Percentiles rank a stretch among this genome's conserved stretches.
Conservation (phyloP, 2,888 invertebrate species). For the Hypercompe scribonia region DNA sequence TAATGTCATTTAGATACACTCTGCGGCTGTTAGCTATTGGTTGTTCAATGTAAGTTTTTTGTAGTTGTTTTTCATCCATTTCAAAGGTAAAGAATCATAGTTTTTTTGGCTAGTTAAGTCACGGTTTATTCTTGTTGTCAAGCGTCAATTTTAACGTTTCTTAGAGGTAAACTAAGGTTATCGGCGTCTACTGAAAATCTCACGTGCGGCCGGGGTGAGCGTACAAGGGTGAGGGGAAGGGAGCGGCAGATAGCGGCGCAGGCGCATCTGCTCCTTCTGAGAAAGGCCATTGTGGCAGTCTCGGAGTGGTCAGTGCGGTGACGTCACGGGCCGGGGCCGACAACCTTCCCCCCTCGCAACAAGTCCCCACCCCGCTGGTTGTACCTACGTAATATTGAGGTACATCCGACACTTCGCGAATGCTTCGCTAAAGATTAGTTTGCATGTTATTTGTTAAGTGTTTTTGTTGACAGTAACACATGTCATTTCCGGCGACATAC, state of each 20-base stretch:
- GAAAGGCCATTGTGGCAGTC: slow-evolving; percentile 84
- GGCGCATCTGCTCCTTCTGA: slow-evolving; percentile 84
- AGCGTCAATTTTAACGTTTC: slow-evolving; percentile 37
- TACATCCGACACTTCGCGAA: slow-evolving; percentile 59
- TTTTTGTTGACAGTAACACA: slow-evolving; percentile 32
- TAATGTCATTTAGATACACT: slow-evolving; percentile 77
- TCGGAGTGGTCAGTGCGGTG: slow-evolving; percentile 83
- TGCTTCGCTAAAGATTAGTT: slow-evolving; percentile 55
- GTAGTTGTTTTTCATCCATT: slow-evolving; percentile 63
- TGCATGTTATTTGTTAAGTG: slow-evolving; percentile 41
- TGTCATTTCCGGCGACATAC: slow-evolving; percentile 34
- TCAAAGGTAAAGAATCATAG: slow-evolving; percentile 57
- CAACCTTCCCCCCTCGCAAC: slow-evolving; percentile 75
- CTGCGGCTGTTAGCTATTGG: slow-evolving; percentile 69
- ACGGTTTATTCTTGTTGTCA: slow-evolving; percentile 51
- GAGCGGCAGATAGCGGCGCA: slow-evolving; percentile 75
- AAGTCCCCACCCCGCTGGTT: slow-evolving; percentile 54
- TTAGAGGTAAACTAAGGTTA: slow-evolving; percentile 51
- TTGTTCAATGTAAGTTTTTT: slow-evolving; percentile 76
- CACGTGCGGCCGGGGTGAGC: slow-evolving; percentile 61
- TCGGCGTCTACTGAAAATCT: slow-evolving; percentile 56
- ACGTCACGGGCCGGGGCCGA: slow-evolving; percentile 85
- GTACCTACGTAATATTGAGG: slow-evolving; percentile 55
- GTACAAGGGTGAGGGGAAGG: slow-evolving; percentile 63
- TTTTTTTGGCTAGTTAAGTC: slow-evolving; percentile 58